A percentile compares a stretch with the other conserved stretches of the same genome.
These are phyloP conservation scores for Tetramorium bicarinatum DNA, from an alignment of 2,888 invertebrate species.

Conservation along the genomic window DNA sequence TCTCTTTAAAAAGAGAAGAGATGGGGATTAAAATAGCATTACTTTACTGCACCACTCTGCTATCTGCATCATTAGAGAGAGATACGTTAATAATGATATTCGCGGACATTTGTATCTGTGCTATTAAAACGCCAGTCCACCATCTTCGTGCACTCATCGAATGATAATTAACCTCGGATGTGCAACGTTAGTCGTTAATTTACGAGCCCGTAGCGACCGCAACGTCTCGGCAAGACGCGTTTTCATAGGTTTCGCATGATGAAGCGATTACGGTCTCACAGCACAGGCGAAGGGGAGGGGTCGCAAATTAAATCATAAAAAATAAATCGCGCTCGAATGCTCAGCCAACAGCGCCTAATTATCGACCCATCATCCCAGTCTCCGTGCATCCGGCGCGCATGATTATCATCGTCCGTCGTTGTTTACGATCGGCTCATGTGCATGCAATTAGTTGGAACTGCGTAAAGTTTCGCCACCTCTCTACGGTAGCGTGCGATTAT, in stretches of 20 bases:
- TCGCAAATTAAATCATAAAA: constrained; percentile 70
- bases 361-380: constrained; percentile 20
- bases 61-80: constrained; percentile 28
- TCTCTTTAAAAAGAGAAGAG: constrained; percentile 18
- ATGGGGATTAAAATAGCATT: constrained; percentile 29
- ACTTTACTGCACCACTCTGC: neutral
- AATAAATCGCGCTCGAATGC: constrained; percentile 61
- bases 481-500: neutral
- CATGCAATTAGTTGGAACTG: constrained; percentile 63
- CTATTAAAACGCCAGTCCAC: constrained; percentile 59
- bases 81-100: constrained; percentile 9
- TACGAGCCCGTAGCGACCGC: constrained; percentile 46
- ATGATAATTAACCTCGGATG: constrained; percentile 69
- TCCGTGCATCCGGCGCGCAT: constrained; percentile 36
- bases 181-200: constrained; percentile 63
- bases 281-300: neutral
- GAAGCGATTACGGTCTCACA: constrained; percentile 43
- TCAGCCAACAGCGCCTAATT: constrained; percentile 44
- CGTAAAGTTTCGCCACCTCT: constrained; percentile 30
- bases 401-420: constrained; percentile 58
- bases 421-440: constrained; percentile 65
- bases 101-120: constrained; percentile 32
- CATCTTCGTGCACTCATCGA: constrained; percentile 64
- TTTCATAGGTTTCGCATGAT: constrained; percentile 36
- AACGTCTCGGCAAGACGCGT: constrained; percentile 26